Evolutionary conservation across 2,888 invertebrate species (phyloP), one percentile per base, ranked within the genome.

Genomic region (Asteroscopus sphinx): DNA sequence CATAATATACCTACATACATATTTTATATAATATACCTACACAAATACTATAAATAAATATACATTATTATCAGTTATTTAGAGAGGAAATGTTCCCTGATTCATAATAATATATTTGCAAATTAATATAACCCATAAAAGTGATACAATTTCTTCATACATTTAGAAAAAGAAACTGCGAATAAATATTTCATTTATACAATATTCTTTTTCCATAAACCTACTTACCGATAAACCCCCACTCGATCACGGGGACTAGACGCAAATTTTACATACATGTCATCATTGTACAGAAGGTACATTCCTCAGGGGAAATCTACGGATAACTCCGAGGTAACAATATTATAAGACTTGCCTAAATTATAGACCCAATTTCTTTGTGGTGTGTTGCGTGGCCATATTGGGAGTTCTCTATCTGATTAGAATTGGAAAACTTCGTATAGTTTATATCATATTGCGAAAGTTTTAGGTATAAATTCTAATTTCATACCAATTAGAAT

Each of bases 321-420:
- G 53, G 53, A 56, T 64, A 70, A 68, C 77, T 66, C 61, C 39
- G 49, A 62, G 54, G 65, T 68, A 68, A 75, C 68, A 59, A 61
- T 62, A 68, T 75, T 77, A 75, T 68, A 71, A 77, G 76, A 74
- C 59, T 71, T 68, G 61, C 55, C 73, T 68, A 77, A 77, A 77
- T 77, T 75, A 77, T 57, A 48, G 37, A 37, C 45, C 39, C 47
- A 54, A 55, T 60, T 74, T 58, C 58, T 67, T 61, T 53, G 47
- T 51, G 41, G 33, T 33, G 47, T 33, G 37, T 45, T 40, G 30
- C 39, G 39, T 11, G 12, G 36, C 17, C 32, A 51, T 72, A 41
- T 33, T 48, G 46, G 40, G 42, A 59, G 60, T 32, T 59, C 35
- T 39, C 35, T 39, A 59, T 39, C 49, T 66, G 65, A 71, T 65